These are phyloP conservation scores for Platyrinchus mystaceus DNA, from an alignment of 2,797 vertebrate species.

Conservation along the genomic window DNA sequence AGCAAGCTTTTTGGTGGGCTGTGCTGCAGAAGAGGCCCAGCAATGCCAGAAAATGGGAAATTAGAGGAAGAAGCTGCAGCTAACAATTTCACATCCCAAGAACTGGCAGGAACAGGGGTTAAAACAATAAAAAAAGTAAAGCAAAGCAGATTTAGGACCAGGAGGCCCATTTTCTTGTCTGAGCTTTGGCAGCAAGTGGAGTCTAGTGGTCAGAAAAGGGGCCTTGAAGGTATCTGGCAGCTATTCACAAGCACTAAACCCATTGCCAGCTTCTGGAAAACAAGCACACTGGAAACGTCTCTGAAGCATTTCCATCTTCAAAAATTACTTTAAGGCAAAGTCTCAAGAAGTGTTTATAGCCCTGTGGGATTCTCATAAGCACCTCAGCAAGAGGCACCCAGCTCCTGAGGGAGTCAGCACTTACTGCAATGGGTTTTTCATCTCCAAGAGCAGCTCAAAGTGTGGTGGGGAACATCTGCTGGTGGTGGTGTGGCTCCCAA, in stretches of 20 bases:
- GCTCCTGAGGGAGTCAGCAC: background rate
- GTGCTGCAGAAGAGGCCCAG: background rate
- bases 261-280: background rate
- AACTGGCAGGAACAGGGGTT: background rate
- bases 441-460: no score
- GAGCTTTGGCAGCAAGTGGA: background rate
- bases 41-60: background rate
- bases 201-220: background rate
- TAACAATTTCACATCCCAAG: background rate
- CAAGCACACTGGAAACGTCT: background rate
- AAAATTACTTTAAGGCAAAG: background rate
- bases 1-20: background rate
- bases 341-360: background rate
- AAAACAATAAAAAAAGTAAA: background rate
- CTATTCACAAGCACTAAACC: background rate
- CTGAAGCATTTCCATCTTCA: background rate
- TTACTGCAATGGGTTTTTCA: accelerated
- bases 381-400: background rate
- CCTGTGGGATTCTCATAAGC: background rate
- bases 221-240: background rate
- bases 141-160: background rate
- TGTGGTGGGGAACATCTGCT: background rate
- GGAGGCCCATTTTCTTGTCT: background rate
- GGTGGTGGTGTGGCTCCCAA: background rate
- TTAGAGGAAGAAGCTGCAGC: background rate